These are phyloP conservation scores for Macrocentrus cingulum DNA, from an alignment of 1,140 invertebrate species.

Conservation along the genomic window DNA sequence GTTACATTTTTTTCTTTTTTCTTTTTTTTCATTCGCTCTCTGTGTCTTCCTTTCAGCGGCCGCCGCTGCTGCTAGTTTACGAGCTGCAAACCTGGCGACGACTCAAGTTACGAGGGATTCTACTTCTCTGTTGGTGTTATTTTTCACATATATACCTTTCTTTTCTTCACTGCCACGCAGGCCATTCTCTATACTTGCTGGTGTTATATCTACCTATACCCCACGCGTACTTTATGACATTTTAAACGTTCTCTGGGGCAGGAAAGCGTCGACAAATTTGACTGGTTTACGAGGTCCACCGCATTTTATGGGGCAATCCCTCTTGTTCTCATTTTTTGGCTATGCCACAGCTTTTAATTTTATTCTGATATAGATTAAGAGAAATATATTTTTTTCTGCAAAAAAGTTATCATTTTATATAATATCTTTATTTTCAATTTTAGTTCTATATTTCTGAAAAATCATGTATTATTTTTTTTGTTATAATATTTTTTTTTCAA, in stretches of 20 bases:
- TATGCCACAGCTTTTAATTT: no score
- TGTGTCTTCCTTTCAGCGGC: constrained; percentile 7
- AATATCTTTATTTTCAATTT: no score
- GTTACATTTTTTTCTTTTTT: constrained; percentile 14
- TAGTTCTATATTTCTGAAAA: no score
- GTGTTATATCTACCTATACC: constrained; percentile 6
- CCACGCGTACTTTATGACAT: constrained; percentile 35
- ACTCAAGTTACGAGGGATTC: constrained; percentile 14
- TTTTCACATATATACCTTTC: constrained; percentile 3
- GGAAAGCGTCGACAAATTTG: constrained; percentile 39
- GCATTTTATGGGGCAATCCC: constrained; percentile 26
- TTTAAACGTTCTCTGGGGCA: constrained; percentile 34
- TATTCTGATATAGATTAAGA: no score
- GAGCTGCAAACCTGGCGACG: constrained; percentile 19
- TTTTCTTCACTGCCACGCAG: neutral
- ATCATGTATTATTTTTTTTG: no score
- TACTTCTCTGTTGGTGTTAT: neutral
- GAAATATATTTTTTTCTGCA: neutral
- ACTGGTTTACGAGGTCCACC: constrained; percentile 37
- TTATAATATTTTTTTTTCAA: no score
- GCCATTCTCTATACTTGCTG: neutral
- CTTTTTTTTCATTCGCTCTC: neutral
- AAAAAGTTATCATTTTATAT: no score
- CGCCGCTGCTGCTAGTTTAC: constrained; percentile 19
- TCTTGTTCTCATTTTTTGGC: constrained; percentile 16